Percentiles rank a stretch among this genome's conserved stretches.
phyloP scores from a whole-genome alignment of 2,113 vertebrate species.

The Chaetodon trifascialis region DNA sequence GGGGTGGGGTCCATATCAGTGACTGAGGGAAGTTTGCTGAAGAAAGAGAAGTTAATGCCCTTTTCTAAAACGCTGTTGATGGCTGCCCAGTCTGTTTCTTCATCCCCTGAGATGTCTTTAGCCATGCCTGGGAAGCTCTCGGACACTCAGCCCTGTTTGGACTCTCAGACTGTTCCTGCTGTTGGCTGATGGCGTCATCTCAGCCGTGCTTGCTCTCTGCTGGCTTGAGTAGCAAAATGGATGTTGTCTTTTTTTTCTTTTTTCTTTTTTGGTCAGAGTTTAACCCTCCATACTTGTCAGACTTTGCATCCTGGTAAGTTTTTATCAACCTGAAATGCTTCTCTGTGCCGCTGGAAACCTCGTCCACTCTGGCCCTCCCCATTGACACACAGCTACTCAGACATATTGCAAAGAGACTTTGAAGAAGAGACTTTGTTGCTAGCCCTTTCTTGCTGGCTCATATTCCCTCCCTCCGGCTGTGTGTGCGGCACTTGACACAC shows the following conservation, averaged over 20 bases:
- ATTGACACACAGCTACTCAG: background rate
- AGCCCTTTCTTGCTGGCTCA: conserved; percentile 1
- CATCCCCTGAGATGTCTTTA: conserved; percentile 33
- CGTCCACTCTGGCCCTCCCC: background rate
- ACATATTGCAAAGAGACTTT: conserved; percentile 16
- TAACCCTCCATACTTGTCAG: conserved; percentile 21
- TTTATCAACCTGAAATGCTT: conserved; percentile 33
- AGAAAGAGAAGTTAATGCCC: background rate
- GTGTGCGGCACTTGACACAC: background rate
- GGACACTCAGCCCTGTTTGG: conserved; percentile 6
- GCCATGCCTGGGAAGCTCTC: conserved; percentile 6
- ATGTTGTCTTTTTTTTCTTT: background rate
- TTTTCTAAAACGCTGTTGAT: conserved; percentile 26
- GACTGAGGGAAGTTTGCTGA: background rate
- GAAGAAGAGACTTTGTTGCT: conserved; percentile 29
- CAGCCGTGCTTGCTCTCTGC: conserved; percentile 78
- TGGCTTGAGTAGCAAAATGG: conserved; percentile 83
- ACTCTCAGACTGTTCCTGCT: conserved; percentile 66
- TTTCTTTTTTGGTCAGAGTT: conserved; percentile 6
- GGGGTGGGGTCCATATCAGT: background rate
- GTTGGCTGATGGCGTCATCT: conserved; percentile 43
- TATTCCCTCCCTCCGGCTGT: conserved; percentile 4
- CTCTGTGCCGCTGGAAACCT: conserved; percentile 36
- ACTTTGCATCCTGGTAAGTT: conserved; percentile 21
- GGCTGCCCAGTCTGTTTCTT: conserved; percentile 13